Evolutionary conservation across 1,140 invertebrate genomes (phyloP).

Genomic region (Pissodes strobi): DNA sequence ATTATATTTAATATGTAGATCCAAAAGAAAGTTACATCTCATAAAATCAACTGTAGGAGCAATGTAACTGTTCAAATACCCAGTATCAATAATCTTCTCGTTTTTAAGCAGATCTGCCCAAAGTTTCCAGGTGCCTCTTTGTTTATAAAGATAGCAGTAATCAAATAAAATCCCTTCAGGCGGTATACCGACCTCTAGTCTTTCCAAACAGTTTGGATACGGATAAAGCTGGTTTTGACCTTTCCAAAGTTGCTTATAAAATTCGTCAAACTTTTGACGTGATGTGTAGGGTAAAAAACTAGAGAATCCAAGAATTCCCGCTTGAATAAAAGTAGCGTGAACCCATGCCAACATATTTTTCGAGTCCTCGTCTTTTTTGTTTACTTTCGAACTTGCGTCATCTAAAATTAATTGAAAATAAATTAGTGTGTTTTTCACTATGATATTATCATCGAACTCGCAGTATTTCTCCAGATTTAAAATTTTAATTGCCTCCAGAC

Average conservation of each 20-base stretch:
- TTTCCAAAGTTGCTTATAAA: slow-evolving; percentile 63
- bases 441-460: slow-evolving; percentile 73
- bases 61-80: slow-evolving; percentile 70
- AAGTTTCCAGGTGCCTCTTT: slow-evolving; percentile 71
- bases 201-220: slow-evolving; percentile 66
- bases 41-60: slow-evolving; percentile 85
- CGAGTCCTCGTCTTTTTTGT: slow-evolving; percentile 62
- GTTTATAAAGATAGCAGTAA: slow-evolving; percentile 73
- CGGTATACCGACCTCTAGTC: slow-evolving; percentile 75
- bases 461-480: slow-evolving; percentile 67
- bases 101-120: slow-evolving; percentile 69
- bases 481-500: slow-evolving; percentile 66
- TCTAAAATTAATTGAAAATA: slow-evolving; percentile 78
- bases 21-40: slow-evolving; percentile 71
- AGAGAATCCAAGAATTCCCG: slow-evolving; percentile 79
- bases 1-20: slow-evolving; percentile 68
- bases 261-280: slow-evolving; percentile 74
- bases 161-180: slow-evolving; percentile 76
- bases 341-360: slow-evolving; percentile 71
- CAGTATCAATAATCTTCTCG: slow-evolving; percentile 62
- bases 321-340: slow-evolving; percentile 76
- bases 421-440: slow-evolving; percentile 70
- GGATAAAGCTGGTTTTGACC: slow-evolving; percentile 63
- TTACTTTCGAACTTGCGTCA: slow-evolving; percentile 64
- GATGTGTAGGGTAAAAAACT: slow-evolving; percentile 74